Evolutionary conservation across 92 coral and sea anemone species (phyloP), one percentile per base, ranked within the genome.

Genomic region (Desmophyllum pertusum): DNA sequence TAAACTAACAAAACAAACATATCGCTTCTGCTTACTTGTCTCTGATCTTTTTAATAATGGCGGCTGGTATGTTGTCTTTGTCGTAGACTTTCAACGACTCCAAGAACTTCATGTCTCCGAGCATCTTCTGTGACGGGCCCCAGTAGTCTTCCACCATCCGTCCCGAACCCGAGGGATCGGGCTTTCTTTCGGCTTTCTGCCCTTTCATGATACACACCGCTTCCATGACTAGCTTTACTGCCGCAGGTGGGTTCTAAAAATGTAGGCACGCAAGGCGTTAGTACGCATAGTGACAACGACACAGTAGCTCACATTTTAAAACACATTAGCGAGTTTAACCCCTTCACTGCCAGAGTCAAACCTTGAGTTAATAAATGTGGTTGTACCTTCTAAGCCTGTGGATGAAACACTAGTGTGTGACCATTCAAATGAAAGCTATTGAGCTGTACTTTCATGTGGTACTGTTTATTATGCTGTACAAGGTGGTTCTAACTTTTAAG

Each of bases 131-230:
- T 41, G 99, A 97, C 25, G 99, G 98, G 0, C 99, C 99, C 99
- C 99, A 97, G 95, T 68, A 97, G 81, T 97, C 99, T 83, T 97
- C 99, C n/a, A 97, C 88, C 99, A 97, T 97, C 52, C 96, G 97
- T 52, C 99, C 99, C 79, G 99, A 97, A 41, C 99, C 99, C 68
- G 99, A 97, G 33, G 99, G 99, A 85, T 97, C 99, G 17, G 99
- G 99, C 74, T 97, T 97, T 45, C 99, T 89, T 78, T 97, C 99
- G 9, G 99, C 93, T 84, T 93, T 97, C 38, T 94, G 51, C 55
- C 85, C 90, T 83, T 97, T 97, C 99, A 97, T 97, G 25, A 97
- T 95, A 72, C 99, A 97, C 75, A 97, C 99, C 35, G 93, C 99
- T 77, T 97, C 99, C 94, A 97, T 89, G 75, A 97, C 98, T 6